Evolutionary conservation across 2,797 vertebrate species (phyloP).

Genomic region (Poeciliopsis gracilis): DNA sequence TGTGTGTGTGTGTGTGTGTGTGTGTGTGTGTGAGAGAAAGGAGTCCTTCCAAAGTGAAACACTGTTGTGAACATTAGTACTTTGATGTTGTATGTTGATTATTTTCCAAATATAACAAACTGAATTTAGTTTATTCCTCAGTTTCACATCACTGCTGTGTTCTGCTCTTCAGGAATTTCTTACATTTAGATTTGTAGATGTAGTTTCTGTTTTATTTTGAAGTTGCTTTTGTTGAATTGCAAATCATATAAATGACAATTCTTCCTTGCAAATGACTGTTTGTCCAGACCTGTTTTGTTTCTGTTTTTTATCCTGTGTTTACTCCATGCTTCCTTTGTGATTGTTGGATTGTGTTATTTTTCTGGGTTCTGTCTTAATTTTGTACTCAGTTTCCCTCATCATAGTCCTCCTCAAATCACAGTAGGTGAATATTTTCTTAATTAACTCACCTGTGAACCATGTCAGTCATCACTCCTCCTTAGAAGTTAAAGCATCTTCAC

Average conservation of each 20-base stretch:
- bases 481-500: neutral
- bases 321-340: too few relatives aligned
- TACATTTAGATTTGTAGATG: neutral
- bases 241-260: neutral
- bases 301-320: too few relatives aligned
- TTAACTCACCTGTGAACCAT: neutral
- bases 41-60: conserved; percentile 22
- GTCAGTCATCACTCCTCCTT: neutral
- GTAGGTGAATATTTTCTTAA: neutral
- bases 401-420: neutral
- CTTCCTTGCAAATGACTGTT: neutral
- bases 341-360: neutral
- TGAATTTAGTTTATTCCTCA: neutral
- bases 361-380: neutral
- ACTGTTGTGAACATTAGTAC: neutral
- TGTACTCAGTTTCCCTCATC: neutral
- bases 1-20: too few relatives aligned
- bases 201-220: neutral
- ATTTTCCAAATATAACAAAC: neutral
- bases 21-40: neutral
- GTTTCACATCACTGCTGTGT: neutral
- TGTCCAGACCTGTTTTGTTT: neutral
- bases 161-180: neutral
- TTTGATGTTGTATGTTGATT: neutral
- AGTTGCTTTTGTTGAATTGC: neutral